Conservation (phyloP, 92 coral and sea anemone species). For the Plumapathes pennacea region DNA sequence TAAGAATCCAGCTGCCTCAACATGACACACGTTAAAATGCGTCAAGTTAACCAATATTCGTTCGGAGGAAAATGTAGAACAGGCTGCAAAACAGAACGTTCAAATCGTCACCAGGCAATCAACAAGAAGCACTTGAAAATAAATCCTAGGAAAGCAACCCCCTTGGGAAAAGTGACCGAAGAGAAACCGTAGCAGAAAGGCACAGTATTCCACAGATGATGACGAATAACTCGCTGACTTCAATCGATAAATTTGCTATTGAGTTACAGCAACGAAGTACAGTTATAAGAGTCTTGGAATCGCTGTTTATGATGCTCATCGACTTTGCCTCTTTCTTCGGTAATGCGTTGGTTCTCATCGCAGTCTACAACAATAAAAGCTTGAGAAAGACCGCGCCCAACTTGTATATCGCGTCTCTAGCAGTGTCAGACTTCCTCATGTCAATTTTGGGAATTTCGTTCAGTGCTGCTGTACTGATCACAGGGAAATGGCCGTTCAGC, state of each 20-base stretch:
- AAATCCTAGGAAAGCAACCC: too few species aligned
- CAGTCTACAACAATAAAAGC: constrained; percentile 50
- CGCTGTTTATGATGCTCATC: constrained; percentile 48
- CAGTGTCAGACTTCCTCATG: constrained; percentile 68
- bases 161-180: too few species aligned
- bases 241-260: constrained; percentile 14
- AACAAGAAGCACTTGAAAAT: too few species aligned
- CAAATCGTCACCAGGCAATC: too few species aligned
- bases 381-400: constrained; percentile 63
- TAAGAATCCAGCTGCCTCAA: too few species aligned
- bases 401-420: constrained; percentile 58
- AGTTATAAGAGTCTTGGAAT: constrained; percentile 20
- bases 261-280: constrained; percentile 22
- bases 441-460: constrained; percentile 51
- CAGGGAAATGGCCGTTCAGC: constrained; percentile 52
- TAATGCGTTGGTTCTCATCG: constrained; percentile 55
- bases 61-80: too few species aligned
- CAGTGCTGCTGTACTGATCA: constrained; percentile 33
- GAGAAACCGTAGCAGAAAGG: too few species aligned
- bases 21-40: too few species aligned
- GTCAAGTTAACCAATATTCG: too few species aligned
- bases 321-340: constrained; percentile 49
- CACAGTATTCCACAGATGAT: too few species aligned
- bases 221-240: constrained; percentile 12
- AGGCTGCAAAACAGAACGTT: too few species aligned